Base-by-base conservation (phyloP, 2,113 vertebrate genomes). In the Herpetotheres cachinnans region DNA sequence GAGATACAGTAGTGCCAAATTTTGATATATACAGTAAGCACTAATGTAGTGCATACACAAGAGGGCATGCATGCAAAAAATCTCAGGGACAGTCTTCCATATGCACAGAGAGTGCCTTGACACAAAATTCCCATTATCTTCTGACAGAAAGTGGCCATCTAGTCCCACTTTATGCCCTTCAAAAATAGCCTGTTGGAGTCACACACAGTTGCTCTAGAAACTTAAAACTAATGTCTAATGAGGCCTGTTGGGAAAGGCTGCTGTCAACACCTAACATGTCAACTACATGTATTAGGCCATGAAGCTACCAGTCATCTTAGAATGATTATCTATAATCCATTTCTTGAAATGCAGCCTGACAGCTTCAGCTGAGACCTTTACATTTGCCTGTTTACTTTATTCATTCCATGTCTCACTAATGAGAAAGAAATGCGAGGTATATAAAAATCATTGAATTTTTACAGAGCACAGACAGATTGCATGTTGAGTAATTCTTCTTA, bases 1-100 rank as follows among this genome's bases (percentile, higher is more conserved):
- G 70, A 95, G 84, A 90, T 95, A 87, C 21, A 47, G 59, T 62
- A 91, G 46, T 97, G 94, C 79, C 94, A 95, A 93, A 93, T 95
- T 93, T 90, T 90, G 2, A 86, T 92, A 91, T 91, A 95, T 90
- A 95, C 65, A 73, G 82, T 91, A 76, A 86, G 63, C 47, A 62
- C 40, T 80, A 77, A 95, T 80, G 76, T 65, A 59, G 55, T 71
- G 67, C 63, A 80, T 62, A 62, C 29, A 46, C 78, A 58, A 72
- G 58, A 72, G 50, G 82, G 67, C 71, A 82, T 4, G 42, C 70
- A 46, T 58, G 82, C 66, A 93, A 82, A 72, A 94, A 85, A 95
- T 58, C 54, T 89, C 62, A 77, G 30, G 67, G 58, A 77, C 1
- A 13, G 77, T 76, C 71, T 78, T 89, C 78, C 46, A 29, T 47